These are phyloP conservation scores for Gymnosoma rotundatum DNA, from an alignment of 2,888 invertebrate genomes.

Conservation along the genomic window DNA sequence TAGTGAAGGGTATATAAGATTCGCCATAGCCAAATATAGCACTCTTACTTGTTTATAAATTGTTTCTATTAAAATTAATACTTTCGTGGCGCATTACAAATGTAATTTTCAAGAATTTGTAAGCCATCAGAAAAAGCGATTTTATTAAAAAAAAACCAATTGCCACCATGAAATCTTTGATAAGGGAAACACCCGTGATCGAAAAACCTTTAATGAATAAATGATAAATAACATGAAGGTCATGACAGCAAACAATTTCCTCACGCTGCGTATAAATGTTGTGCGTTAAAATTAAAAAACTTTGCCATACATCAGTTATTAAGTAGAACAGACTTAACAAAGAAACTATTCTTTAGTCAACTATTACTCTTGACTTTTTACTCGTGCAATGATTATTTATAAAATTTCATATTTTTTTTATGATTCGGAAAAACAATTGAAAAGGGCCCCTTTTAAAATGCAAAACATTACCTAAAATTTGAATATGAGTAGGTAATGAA, in stretches of 20 bases:
- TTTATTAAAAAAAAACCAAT: conserved; percentile 24
- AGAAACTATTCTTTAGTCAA: neutral
- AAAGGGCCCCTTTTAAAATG: too few relatives aligned
- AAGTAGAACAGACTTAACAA: conserved; percentile 7
- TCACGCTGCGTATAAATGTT: conserved; percentile 59
- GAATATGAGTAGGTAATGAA: too few relatives aligned
- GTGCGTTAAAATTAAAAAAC: conserved; percentile 39
- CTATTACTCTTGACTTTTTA: neutral
- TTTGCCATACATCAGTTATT: conserved; percentile 26
- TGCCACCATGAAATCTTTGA: conserved; percentile 50
- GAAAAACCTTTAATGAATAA: conserved; percentile 40
- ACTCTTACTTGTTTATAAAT: too few relatives aligned
- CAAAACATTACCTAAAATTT: too few relatives aligned
- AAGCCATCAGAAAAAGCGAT: neutral
- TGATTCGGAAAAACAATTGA: too few relatives aligned
- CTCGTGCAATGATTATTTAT: too few relatives aligned
- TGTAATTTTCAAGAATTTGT: conserved; percentile 17
- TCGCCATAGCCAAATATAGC: too few relatives aligned
- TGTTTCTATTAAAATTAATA: too few relatives aligned
- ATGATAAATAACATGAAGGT: conserved; percentile 61
- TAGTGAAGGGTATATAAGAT: too few relatives aligned
- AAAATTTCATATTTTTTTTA: too few relatives aligned
- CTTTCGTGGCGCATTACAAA: neutral
- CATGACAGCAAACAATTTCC: conserved; percentile 57
- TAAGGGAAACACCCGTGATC: conserved; percentile 44